phyloP scores from a whole-genome alignment of 2,797 vertebrate species.

The Propithecus perrieri region DNA sequence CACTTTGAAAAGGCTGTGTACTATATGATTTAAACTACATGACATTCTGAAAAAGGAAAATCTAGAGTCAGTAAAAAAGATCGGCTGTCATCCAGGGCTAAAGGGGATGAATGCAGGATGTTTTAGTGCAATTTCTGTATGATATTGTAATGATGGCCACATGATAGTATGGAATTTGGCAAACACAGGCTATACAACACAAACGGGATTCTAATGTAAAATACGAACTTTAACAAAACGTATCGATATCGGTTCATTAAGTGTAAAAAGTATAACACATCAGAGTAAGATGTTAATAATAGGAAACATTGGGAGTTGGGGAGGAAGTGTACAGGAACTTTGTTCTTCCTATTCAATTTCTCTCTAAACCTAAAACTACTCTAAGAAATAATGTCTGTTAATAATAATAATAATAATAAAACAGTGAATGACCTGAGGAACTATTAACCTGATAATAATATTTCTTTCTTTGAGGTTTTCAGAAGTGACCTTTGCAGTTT shows the following conservation, averaged over 20 bases:
- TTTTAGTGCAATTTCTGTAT: background rate
- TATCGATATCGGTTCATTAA: background rate
- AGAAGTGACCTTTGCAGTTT: background rate
- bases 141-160: rapidly evolving
- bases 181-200: background rate
- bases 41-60: background rate
- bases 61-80: background rate
- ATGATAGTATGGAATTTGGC: background rate
- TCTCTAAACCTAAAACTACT: background rate
- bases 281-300: rapidly evolving
- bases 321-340: background rate
- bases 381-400: background rate
- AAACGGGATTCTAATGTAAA: background rate
- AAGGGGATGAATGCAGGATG: rapidly evolving
- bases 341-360: background rate
- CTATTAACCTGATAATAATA: background rate
- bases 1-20: background rate
- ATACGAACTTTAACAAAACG: background rate
- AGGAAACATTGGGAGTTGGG: background rate
- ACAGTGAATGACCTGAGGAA: background rate
- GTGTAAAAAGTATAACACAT: rapidly evolving
- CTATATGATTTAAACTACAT: rapidly evolving
- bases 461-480: background rate
- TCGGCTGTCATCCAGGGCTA: rapidly evolving
- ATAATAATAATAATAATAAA: background rate